Evolutionary conservation across 1,140 invertebrate genomes (phyloP), one percentile per base, ranked within the genome.

Genomic region (Dendroctonus ponderosae): DNA sequence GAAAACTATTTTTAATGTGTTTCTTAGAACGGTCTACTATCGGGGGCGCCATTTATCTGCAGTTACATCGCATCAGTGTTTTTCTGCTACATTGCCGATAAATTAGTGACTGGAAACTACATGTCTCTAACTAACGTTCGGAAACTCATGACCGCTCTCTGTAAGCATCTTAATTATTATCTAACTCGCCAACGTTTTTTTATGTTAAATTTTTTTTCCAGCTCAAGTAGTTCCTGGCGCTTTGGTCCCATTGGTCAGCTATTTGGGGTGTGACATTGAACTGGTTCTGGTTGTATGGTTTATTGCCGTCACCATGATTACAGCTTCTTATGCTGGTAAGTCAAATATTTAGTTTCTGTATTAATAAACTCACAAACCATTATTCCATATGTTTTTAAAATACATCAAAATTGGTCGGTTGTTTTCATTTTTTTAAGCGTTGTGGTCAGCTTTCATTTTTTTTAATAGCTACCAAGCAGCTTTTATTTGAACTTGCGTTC

Each of bases 181-280:
- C 0, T 9, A 46, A 46, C 12, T 46, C 12, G 44, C 4, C 44
- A 46, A 12, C 12, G 44, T 11, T 11, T 46, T 5, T 39, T 59
- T 44, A 14, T 44, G 6, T 26, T 5, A 14, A n/a, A n/a, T n/a
- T 5, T 53, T 6, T 5, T 61, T 70, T 74, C 44, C 66, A 77
- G 87, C 87, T 66, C 88, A 90, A 84, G 84, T 89, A 62, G 77
- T 88, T 74, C 88, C 88, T 38, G 88, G 87, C n/a, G 69, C 89
- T 53, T 77, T 90, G 50, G 81, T 88, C 44, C 67, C 87, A 11
- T 71, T 84, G 11, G 87, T 90, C 69, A 85, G 85, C n/a, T 88
- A 88, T 68, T 79, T 89, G 39, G 86, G 86, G 65, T 87, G 86
- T 74, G 79, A 83, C 65, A 80, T 87, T 44, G 72, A 79, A n/a